phyloP scores from a whole-genome alignment of 92 coral and sea anemone species.

The Montipora capitata region DNA sequence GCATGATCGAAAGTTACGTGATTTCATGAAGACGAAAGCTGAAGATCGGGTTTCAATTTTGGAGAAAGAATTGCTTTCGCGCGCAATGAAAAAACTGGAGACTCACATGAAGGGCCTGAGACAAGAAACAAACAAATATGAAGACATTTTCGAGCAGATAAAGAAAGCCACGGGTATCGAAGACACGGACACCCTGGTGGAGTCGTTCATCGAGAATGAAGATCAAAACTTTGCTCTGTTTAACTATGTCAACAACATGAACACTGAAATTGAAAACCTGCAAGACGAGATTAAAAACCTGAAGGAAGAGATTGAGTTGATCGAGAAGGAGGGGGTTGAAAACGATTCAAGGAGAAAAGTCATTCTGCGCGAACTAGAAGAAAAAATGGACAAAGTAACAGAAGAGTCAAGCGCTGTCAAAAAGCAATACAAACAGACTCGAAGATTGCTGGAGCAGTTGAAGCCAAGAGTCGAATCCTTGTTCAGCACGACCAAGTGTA shows the following conservation, averaged over 20 bases:
- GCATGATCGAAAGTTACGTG: slow-evolving; percentile 94
- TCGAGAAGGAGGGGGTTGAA: slow-evolving; percentile 80
- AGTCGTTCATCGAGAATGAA: slow-evolving; percentile 91
- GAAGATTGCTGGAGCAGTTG: slow-evolving; percentile 77
- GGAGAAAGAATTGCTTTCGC: slow-evolving; percentile 77
- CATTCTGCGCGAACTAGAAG: slow-evolving; percentile 87
- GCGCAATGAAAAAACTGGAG: slow-evolving; percentile 76
- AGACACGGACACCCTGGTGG: slow-evolving; percentile 88
- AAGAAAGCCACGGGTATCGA: slow-evolving; percentile 92
- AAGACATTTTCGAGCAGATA: slow-evolving; percentile 87
- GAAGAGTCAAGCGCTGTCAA: slow-evolving; percentile 62
- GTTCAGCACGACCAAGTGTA: slow-evolving; percentile 85
- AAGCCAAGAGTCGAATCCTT: slow-evolving; percentile 87
- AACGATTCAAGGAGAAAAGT: slow-evolving; percentile 85
- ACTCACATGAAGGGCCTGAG: slow-evolving; percentile 80
- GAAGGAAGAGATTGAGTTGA: slow-evolving; percentile 82
- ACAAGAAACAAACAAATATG: slow-evolving; percentile 84
- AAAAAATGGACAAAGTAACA: slow-evolving; percentile 60
- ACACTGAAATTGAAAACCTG: slow-evolving; percentile 88
- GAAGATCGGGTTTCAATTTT: slow-evolving; percentile 89
- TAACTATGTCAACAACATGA: slow-evolving; percentile 91
- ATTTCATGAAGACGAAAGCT: slow-evolving; percentile 93
- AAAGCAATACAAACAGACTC: slow-evolving; percentile 62
- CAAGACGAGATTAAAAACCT: slow-evolving; percentile 86
- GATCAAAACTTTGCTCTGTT: slow-evolving; percentile 98